Percentiles rank a stretch among this genome's conserved stretches.
Evolutionary conservation across 2,797 vertebrate species (phyloP).

Genomic region (Tauraco hartlaubi): DNA sequence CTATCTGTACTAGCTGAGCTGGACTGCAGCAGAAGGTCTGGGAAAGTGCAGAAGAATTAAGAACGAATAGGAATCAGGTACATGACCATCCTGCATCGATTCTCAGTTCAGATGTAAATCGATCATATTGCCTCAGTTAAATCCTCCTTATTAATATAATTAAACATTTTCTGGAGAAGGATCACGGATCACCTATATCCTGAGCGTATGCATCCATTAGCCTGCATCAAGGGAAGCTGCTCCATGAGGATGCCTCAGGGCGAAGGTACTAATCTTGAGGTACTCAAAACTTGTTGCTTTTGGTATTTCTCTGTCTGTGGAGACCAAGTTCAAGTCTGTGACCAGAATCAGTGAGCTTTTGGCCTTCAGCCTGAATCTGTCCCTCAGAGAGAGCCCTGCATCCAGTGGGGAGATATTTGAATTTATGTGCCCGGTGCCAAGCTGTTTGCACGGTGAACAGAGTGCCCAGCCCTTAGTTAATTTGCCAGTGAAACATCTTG

Average conservation of each 20-base stretch:
- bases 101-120: background rate
- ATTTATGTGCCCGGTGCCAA: background rate
- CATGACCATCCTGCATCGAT: accelerated
- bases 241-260: background rate
- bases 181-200: background rate
- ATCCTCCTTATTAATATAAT: background rate
- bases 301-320: background rate
- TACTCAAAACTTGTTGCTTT: background rate
- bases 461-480: background rate
- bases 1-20: background rate
- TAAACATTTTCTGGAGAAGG: background rate
- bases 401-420: background rate
- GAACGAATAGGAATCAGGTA: background rate
- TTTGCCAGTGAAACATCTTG: background rate
- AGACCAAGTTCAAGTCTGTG: background rate
- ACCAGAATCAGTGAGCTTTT: background rate
- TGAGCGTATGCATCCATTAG: background rate
- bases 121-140: background rate
- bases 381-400: background rate
- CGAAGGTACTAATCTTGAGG: background rate
- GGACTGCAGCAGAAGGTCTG: background rate
- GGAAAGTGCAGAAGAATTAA: background rate
- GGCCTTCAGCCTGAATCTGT: background rate
- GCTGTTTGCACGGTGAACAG: background rate
- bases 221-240: background rate